These are phyloP conservation scores for Cyanoramphus novaezelandiae DNA, from an alignment of 2,113 vertebrate genomes.

Conservation along the genomic window DNA sequence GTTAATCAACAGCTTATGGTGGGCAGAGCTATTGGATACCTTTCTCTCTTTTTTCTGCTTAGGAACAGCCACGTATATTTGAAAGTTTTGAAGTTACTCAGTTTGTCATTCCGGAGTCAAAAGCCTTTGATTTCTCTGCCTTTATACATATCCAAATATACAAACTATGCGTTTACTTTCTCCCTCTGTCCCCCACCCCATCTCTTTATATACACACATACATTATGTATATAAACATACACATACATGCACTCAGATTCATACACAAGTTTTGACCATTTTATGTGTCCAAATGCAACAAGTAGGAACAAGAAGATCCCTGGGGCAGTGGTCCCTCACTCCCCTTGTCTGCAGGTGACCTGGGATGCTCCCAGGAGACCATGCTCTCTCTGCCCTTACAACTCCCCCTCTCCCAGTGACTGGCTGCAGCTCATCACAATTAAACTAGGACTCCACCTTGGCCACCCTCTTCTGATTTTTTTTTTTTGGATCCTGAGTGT, in stretches of 20 bases:
- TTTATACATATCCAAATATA: neutral
- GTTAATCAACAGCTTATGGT: neutral
- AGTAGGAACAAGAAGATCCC: neutral
- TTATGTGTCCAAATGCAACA: neutral
- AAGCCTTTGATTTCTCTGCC: neutral
- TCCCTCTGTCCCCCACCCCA: neutral
- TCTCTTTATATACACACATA: neutral
- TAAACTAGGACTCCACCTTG: neutral
- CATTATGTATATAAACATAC: neutral
- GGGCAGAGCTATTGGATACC: neutral
- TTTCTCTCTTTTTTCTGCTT: neutral
- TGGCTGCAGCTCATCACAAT: neutral
- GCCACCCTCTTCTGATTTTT: neutral
- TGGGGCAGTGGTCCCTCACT: accelerated
- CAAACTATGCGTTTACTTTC: neutral
- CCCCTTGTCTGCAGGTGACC: neutral
- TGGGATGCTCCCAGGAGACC: neutral
- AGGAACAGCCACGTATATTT: neutral
- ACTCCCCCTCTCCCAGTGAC: neutral
- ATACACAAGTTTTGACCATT: neutral
- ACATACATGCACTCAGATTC: neutral
- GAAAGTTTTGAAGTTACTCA: neutral
- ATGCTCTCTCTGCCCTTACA: neutral
- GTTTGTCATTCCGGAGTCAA: neutral
- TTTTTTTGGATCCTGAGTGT: neutral